phyloP scores from a whole-genome alignment of 2,888 invertebrate genomes.

The Tryphoninae sp. region DNA sequence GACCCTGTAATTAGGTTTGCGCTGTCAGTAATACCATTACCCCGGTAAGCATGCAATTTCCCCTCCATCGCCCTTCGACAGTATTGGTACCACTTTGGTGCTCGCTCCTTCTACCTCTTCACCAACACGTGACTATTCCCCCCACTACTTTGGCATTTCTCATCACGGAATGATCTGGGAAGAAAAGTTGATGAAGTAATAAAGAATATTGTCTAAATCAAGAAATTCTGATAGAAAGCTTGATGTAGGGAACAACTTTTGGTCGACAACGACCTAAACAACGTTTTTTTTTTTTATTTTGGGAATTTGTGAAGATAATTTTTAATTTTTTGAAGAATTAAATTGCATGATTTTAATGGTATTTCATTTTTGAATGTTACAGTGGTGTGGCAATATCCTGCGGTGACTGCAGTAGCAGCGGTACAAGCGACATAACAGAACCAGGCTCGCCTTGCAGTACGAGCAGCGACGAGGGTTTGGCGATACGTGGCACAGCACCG shows the following conservation, averaged over 20 bases:
- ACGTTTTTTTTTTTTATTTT: too few species aligned
- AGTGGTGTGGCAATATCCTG: slow-evolving; percentile 93
- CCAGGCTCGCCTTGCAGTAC: slow-evolving; percentile 93
- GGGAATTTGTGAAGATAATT: too few species aligned
- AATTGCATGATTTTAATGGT: slow-evolving; percentile 1
- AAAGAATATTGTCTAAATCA: neutral
- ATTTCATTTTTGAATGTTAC: slow-evolving; percentile 72
- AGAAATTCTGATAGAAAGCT: neutral
- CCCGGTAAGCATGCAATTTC: slow-evolving; percentile 77
- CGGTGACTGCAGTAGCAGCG: slow-evolving; percentile 84
- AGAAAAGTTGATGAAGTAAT: too few species aligned
- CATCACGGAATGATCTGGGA: too few species aligned
- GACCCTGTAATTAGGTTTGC: slow-evolving; percentile 77
- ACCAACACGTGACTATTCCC: too few species aligned
- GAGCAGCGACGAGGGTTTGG: slow-evolving; percentile 83
- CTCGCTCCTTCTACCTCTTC: neutral
- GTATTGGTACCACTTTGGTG: neutral
- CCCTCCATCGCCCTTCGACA: slow-evolving; percentile 53
- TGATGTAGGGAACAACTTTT: neutral
- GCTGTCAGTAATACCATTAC: slow-evolving; percentile 76
- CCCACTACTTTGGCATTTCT: too few species aligned
- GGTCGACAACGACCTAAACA: too few species aligned
- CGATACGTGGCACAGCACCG: slow-evolving; percentile 72
- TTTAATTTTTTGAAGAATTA: too few species aligned
- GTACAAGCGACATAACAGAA: slow-evolving; percentile 92